phyloP scores from a whole-genome alignment of 2,113 vertebrate genomes.

The Piliocolobus tephrosceles region DNA sequence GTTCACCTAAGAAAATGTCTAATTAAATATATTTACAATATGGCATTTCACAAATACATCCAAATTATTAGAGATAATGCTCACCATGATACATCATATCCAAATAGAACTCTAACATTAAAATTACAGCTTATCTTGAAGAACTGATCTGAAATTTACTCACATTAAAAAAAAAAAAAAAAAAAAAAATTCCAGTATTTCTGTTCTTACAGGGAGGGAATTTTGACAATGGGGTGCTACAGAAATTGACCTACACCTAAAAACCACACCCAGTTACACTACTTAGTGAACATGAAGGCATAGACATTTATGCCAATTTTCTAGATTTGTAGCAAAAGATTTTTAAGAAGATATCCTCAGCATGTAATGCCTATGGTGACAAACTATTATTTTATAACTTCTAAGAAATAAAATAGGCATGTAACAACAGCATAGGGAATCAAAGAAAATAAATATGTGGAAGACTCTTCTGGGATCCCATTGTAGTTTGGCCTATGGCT shows the following conservation, averaged over 20 bases:
- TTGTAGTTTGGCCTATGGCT: background rate
- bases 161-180: background rate
- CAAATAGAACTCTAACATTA: background rate
- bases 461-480: background rate
- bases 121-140: background rate
- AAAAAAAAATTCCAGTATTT: background rate
- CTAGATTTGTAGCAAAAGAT: background rate
- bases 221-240: background rate
- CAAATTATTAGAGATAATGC: background rate
- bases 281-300: rapidly evolving
- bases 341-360: background rate
- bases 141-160: background rate
- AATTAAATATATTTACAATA: background rate
- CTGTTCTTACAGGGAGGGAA: background rate
- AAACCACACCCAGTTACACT: background rate
- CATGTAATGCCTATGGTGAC: background rate
- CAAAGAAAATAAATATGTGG: background rate
- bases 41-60: background rate
- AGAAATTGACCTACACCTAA: background rate
- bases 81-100: background rate
- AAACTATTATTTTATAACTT: background rate
- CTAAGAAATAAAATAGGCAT: background rate
- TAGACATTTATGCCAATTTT: background rate
- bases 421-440: background rate
- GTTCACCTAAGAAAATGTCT: background rate